phyloP scores from a whole-genome alignment of 2,797 vertebrate species.

The Hyperoplus immaculatus region DNA sequence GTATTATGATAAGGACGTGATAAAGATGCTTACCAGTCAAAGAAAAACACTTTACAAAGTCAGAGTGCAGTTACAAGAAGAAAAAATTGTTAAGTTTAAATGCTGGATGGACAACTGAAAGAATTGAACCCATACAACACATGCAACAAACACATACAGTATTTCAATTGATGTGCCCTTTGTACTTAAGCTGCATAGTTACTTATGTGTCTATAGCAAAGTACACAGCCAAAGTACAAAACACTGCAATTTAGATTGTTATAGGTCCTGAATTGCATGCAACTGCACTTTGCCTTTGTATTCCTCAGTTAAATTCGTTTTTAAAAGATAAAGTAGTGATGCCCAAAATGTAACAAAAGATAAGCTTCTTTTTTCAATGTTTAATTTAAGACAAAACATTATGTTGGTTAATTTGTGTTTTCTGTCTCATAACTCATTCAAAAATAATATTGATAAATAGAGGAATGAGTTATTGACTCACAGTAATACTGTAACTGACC shows the following conservation, averaged over 20 bases:
- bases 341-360: constrained; percentile 3
- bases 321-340: constrained; percentile 1
- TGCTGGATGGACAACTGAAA: no score
- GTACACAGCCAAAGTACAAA: no score
- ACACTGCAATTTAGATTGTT: no score
- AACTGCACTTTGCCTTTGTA: no score
- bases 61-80: not conserved
- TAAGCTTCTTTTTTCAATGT: constrained; percentile 9
- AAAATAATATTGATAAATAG: constrained; percentile 1
- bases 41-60: not conserved
- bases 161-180: no score
- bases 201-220: no score
- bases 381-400: constrained; percentile 14
- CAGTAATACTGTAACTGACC: constrained; percentile 2
- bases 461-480: not conserved
- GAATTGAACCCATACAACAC: no score
- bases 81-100: not conserved
- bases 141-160: no score
- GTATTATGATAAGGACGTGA: constrained; percentile 32
- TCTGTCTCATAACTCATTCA: not conserved
- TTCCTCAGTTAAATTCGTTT: no score
- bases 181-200: no score
- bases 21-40: not conserved
- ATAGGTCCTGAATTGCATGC: no score
- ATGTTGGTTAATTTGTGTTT: constrained; percentile 19